phyloP scores from a whole-genome alignment of 2,113 vertebrate species.

The Scomber scombrus region DNA sequence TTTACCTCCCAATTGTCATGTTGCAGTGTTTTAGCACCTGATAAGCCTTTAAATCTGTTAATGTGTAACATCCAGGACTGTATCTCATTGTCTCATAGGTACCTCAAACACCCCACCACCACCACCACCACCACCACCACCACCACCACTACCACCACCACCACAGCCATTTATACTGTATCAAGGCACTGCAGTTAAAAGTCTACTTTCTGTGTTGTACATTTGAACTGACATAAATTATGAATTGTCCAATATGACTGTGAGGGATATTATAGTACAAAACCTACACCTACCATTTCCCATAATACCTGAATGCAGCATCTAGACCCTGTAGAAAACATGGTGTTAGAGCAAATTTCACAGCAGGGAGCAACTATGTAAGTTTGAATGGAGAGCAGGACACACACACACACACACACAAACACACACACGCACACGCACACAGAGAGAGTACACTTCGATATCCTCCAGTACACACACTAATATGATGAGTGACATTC shows the following conservation, averaged over 20 bases:
- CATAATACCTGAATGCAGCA: not conserved
- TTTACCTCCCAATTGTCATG: no score
- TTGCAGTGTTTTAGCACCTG: no score
- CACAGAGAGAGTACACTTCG: not conserved
- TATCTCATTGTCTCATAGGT: no score
- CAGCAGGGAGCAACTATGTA: not conserved
- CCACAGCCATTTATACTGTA: no score
- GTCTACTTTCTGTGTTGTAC: no score
- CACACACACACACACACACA: not conserved
- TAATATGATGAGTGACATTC: constrained; percentile 33
- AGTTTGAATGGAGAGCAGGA: not conserved
- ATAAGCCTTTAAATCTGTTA: no score
- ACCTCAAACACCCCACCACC: no score
- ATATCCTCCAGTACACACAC: constrained; percentile 1
- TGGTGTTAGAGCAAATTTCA: not conserved
- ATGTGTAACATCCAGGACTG: no score
- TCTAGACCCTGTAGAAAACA: not conserved
- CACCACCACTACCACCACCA: no score
- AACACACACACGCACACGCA: not conserved
- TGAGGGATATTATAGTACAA: not conserved
- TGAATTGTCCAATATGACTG: not conserved
- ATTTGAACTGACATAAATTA: no score
- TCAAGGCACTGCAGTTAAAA: no score
- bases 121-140: no score
- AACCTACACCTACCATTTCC: not conserved